Base-by-base conservation (phyloP, 53 echinoderm and acorn worm genomes). In the Stichopus horrens region DNA sequence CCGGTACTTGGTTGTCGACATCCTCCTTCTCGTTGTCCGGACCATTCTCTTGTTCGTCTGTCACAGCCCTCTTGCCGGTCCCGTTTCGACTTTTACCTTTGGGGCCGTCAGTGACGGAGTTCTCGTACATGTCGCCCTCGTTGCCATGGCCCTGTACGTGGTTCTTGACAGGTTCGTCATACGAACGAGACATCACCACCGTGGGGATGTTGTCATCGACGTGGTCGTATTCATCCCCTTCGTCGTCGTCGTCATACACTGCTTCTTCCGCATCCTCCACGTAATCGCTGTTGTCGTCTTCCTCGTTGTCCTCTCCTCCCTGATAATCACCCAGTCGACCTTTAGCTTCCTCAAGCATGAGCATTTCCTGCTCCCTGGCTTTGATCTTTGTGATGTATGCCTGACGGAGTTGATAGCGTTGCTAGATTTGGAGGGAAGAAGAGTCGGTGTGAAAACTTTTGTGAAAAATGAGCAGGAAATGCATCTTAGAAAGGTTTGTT, bases 341-440 rank as follows among this genome's bases (percentile, higher is more conserved):
- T 84, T 79, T 88, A 8, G 66, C 52, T 52, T 85, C 85, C 63
- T 85, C 85, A 9, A 88, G 89, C 86, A 86, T 66, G 7, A 63
- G 77, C 74, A 88, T 76, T 53, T 82, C 79, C 6, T 68, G 77
- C 22, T 91, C 73, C 13, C 93, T 88, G 7, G 76, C 78, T 11
- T 89, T 75, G 58, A 87, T 53, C 57, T 81, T 89, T 60, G 58
- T 73, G 55, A 91, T 54, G 76, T 93, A 93, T 10, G 89, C 93
- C 87, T 79, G 14, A 8, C 91, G 73, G 75, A 89, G 91, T 83
- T 91, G 81, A 22, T 86, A 88, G 37, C 93, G 86, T 81, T 75
- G 91, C 93, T 93, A 90, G 23, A 81, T 56, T 18, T 7, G 58
- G 14, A 9, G 21, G 19, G 19, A 18, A 71, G 71, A 16, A 71